A percentile compares a stretch with the other conserved stretches of the same genome.
phyloP scores from a whole-genome alignment of 2,888 invertebrate genomes.

The Drosophila tripunctata region DNA sequence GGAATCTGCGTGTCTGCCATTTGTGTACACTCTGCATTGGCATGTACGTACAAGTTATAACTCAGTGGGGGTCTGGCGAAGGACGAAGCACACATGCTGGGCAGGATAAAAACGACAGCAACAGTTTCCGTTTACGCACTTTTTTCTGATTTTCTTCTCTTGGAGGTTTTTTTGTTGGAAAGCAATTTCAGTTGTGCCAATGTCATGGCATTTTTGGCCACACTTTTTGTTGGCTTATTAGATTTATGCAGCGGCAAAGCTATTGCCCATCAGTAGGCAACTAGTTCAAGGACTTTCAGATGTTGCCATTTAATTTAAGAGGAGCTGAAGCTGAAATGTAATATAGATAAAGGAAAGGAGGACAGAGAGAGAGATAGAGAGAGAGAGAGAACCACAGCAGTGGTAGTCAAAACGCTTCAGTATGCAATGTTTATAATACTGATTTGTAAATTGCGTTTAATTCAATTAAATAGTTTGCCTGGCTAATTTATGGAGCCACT shows the following conservation, averaged over 20 bases:
- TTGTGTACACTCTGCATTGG: background rate
- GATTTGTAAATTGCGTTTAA: constrained; percentile 62
- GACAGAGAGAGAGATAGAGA: no score
- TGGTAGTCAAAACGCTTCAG: constrained; percentile 20
- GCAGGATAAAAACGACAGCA: constrained; percentile 13
- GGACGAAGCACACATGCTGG: constrained; percentile 21
- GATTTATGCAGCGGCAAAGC: constrained; percentile 6
- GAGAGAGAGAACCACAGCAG: background rate
- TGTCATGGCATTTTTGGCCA: background rate
- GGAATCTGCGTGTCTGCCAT: background rate
- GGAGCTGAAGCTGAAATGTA: no score
- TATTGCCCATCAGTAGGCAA: background rate
- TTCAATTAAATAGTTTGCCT: constrained; percentile 56
- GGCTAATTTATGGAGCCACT: constrained; percentile 63
- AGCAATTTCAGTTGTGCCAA: background rate
- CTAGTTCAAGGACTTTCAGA: background rate
- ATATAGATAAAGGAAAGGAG: no score
- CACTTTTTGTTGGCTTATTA: constrained; percentile 9
- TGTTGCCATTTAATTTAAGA: no score
- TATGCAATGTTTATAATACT: constrained; percentile 28
- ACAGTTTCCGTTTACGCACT: constrained; percentile 23
- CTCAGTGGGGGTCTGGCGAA: constrained; percentile 1
- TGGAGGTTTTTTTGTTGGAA: background rate
- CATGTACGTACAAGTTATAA: constrained; percentile 8
- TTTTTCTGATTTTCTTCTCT: constrained; percentile 1